A percentile compares a stretch with the other conserved stretches of the same genome.
Evolutionary conservation across 2,888 invertebrate genomes (phyloP).

Genomic region (Pseudococcus jackbeardsleyi): DNA sequence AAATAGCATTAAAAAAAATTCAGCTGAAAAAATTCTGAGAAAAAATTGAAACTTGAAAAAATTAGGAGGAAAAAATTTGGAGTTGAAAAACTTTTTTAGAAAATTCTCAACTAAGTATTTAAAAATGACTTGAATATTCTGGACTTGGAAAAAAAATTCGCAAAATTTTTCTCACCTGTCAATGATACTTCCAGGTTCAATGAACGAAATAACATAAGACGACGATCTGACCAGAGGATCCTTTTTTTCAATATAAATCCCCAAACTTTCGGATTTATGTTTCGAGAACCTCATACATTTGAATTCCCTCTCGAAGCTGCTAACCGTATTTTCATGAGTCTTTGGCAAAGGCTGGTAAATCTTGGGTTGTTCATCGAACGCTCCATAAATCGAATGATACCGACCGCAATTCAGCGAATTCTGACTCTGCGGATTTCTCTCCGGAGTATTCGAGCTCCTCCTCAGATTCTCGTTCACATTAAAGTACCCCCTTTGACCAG

Average conservation of each 20-base stretch:
- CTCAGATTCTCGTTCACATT: conserved; percentile 43
- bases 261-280: conserved; percentile 68
- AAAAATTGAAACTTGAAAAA: too few relatives aligned
- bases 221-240: conserved; percentile 68
- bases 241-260: conserved; percentile 69
- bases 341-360: neutral
- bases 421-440: neutral
- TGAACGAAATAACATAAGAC: conserved; percentile 72
- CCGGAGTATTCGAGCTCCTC: conserved; percentile 22
- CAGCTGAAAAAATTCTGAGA: too few relatives aligned
- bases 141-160: neutral
- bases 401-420: conserved; percentile 32
- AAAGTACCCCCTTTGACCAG: neutral
- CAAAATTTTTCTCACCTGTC: conserved; percentile 70
- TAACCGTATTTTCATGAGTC: neutral
- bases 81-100: too few relatives aligned
- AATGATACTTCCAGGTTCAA: conserved; percentile 72
- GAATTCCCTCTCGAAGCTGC: conserved; percentile 68
- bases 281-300: conserved; percentile 68
- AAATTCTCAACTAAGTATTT: too few relatives aligned
- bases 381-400: conserved; percentile 40
- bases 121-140: too few relatives aligned
- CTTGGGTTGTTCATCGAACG: conserved; percentile 42
- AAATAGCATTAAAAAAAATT: too few relatives aligned
- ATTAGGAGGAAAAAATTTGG: too few relatives aligned